Evolutionary conservation across 1,140 invertebrate genomes (phyloP).

Genomic region (Cryptotermes secundus): DNA sequence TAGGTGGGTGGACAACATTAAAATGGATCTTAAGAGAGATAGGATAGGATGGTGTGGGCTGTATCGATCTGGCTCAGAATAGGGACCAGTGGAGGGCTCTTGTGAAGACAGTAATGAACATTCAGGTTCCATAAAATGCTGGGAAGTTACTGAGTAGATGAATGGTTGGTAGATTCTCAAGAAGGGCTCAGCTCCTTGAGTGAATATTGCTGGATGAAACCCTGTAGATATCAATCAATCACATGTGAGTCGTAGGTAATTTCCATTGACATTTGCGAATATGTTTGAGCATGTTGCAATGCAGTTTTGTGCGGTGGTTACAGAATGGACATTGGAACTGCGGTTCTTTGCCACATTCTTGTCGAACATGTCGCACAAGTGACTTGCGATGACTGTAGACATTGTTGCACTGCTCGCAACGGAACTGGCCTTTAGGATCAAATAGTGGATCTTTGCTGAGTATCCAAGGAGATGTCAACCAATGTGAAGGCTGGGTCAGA

Average conservation of each 20-base stretch:
- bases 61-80: no score
- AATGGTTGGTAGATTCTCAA: no score
- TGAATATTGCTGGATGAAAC: no score
- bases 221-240: neutral
- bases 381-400: slow-evolving; percentile 49
- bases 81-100: no score
- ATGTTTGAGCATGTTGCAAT: slow-evolving; percentile 23
- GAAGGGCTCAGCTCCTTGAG: no score
- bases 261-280: slow-evolving; percentile 23
- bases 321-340: slow-evolving; percentile 52
- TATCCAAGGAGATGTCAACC: neutral
- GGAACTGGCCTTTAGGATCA: slow-evolving; percentile 33
- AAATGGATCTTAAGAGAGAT: no score
- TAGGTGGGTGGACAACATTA: no score
- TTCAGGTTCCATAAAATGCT: no score
- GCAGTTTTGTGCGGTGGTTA: slow-evolving; percentile 48
- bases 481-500: neutral
- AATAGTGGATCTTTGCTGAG: neutral
- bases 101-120: no score
- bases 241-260: neutral
- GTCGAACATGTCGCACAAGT: slow-evolving; percentile 48
- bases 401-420: slow-evolving; percentile 42
- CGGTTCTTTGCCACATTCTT: slow-evolving; percentile 42
- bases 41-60: no score
- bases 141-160: no score